phyloP scores from a whole-genome alignment of 2,888 invertebrate genomes.

The Pristionchus arcanus region DNA sequence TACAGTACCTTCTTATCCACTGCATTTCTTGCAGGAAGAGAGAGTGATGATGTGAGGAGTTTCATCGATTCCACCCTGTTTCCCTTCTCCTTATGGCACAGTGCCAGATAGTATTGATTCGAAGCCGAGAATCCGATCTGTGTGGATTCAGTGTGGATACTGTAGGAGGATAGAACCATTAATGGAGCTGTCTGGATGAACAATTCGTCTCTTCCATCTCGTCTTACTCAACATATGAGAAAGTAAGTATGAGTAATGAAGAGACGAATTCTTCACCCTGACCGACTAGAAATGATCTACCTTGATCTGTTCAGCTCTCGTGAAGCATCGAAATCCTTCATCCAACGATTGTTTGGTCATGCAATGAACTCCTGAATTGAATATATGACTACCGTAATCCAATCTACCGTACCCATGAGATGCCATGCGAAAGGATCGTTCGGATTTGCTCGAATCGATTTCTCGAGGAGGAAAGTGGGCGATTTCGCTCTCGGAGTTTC shows the following conservation, averaged over 20 bases:
- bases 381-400: not conserved
- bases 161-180: too few relatives aligned
- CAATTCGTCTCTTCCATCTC: too few relatives aligned
- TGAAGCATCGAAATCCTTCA: conserved; percentile 60
- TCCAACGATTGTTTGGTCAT: conserved; percentile 54
- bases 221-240: too few relatives aligned
- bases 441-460: conserved; percentile 59
- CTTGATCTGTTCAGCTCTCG: conserved; percentile 59
- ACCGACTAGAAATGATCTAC: not conserved
- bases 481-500: conserved; percentile 25
- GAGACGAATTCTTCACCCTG: too few relatives aligned
- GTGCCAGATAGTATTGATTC: conserved; percentile 60
- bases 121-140: conserved; percentile 60
- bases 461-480: conserved; percentile 36
- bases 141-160: not conserved
- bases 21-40: conserved; percentile 57
- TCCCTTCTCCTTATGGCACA: conserved; percentile 55
- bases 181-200: too few relatives aligned
- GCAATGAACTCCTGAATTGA: conserved; percentile 58
- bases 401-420: conserved; percentile 57
- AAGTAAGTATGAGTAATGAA: too few relatives aligned
- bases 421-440: conserved; percentile 63
- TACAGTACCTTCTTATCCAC: conserved; percentile 60
- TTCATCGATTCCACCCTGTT: conserved; percentile 54
- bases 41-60: conserved; percentile 53